Conservation (phyloP, 2,797 vertebrate genomes). For the Alcedo atthis region DNA sequence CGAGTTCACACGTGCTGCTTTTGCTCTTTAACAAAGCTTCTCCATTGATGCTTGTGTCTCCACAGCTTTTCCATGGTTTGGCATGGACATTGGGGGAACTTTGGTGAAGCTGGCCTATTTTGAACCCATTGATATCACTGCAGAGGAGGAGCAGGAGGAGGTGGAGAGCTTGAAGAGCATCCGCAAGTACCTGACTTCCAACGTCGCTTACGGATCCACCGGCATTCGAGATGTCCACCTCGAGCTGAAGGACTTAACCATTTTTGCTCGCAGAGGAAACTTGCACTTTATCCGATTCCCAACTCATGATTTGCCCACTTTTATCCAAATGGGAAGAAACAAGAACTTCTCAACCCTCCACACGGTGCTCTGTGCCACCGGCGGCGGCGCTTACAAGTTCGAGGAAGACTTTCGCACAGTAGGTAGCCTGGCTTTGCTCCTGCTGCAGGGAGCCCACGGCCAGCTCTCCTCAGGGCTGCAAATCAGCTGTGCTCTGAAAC, state of each 20-base stretch:
- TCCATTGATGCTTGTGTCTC: background rate
- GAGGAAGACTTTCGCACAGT: conserved; percentile 90
- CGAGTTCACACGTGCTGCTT: background rate
- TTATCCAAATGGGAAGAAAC: conserved; percentile 90
- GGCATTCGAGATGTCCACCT: conserved; percentile 90
- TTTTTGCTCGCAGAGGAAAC: conserved; percentile 87
- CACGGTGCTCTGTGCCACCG: conserved; percentile 88
- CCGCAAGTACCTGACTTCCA: conserved; percentile 88
- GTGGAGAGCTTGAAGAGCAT: conserved; percentile 91
- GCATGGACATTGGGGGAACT: conserved; percentile 90
- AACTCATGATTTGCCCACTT: conserved; percentile 88
- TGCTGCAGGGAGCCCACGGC: background rate
- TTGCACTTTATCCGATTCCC: conserved; percentile 92
- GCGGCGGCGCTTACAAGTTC: conserved; percentile 89
- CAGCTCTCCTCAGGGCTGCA: too few relatives aligned
- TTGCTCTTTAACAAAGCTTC: background rate
- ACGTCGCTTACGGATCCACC: conserved; percentile 88
- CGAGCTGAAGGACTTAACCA: conserved; percentile 86
- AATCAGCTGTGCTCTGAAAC: background rate
- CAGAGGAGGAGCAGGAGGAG: conserved; percentile 90
- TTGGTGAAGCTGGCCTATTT: conserved; percentile 90
- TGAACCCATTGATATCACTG: conserved; percentile 89
- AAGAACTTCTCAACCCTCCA: conserved; percentile 91
- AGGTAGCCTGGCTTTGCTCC: conserved; percentile 55
- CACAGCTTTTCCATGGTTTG: conserved; percentile 90